A percentile compares a stretch with the other conserved stretches of the same genome.
Evolutionary conservation across 2,888 invertebrate genomes (phyloP).

Genomic region (Ormyrus rosae): DNA sequence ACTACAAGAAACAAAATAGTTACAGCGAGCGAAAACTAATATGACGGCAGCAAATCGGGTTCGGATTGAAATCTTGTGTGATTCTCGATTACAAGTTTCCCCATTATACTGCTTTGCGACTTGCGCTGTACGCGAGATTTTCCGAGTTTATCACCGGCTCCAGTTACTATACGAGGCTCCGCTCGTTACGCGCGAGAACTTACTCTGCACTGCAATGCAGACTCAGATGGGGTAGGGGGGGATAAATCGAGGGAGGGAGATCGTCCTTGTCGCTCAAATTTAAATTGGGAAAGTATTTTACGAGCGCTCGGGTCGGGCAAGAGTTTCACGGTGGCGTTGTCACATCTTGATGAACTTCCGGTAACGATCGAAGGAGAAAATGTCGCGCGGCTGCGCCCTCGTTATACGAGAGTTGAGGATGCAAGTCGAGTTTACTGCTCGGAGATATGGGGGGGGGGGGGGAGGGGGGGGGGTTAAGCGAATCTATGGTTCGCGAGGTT

Average conservation of each 20-base stretch:
- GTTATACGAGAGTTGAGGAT: conserved; percentile 55
- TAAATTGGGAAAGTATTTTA: conserved; percentile 77
- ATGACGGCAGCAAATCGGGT: conserved; percentile 47
- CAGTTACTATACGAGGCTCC: conserved; percentile 71
- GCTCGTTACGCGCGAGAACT: conserved; percentile 73
- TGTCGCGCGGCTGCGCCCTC: conserved; percentile 58
- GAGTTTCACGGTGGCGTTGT: conserved; percentile 75
- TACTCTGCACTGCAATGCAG: conserved; percentile 28
- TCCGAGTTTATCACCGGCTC: conserved; percentile 69
- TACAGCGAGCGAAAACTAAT: conserved; percentile 11
- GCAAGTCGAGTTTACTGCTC: conserved; percentile 46
- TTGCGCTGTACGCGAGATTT: conserved; percentile 49
- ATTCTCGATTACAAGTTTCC: conserved; percentile 64
- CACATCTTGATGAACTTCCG: conserved; percentile 76
- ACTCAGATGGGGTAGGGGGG: too few relatives aligned
- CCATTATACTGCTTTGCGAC: conserved; percentile 57
- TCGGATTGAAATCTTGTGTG: conserved; percentile 59
- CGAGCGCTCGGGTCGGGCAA: conserved; percentile 66
- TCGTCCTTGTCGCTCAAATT: conserved; percentile 71
- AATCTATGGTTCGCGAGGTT: conserved; percentile 25
- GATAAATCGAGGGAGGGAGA: background rate
- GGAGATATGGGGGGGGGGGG: conserved; percentile 6
- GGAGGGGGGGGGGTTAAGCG: background rate
- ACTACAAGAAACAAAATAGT: background rate
- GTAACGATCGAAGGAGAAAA: conserved; percentile 73